Percentiles rank a stretch among this genome's conserved stretches.
Evolutionary conservation across 2,113 vertebrate species (phyloP).

Genomic region (Thalassoma bifasciatum): DNA sequence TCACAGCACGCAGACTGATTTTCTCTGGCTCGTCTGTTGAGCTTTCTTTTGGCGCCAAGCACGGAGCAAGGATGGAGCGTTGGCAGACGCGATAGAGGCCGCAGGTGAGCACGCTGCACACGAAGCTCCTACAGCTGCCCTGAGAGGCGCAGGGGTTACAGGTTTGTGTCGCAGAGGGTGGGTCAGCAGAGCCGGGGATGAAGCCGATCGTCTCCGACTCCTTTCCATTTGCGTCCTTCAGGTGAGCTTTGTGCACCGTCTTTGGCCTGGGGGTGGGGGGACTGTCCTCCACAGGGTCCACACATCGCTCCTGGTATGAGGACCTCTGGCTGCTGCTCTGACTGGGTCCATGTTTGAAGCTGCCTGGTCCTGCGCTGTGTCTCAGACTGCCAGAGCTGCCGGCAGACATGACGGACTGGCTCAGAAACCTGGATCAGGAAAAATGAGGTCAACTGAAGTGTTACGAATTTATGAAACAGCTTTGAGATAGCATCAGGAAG

Average conservation of each 20-base stretch:
- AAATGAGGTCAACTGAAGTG: background rate
- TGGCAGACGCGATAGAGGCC: constrained; percentile 86
- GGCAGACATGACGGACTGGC: constrained; percentile 61
- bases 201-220: constrained; percentile 88
- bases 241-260: constrained; percentile 75
- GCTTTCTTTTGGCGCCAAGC: constrained; percentile 71
- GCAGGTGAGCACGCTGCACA: constrained; percentile 85
- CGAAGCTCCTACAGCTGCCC: constrained; percentile 64
- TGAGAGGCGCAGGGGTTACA: constrained; percentile 84
- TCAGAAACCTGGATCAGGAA: constrained; percentile 45
- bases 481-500: background rate
- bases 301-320: constrained; percentile 77
- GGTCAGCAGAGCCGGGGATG: constrained; percentile 84
- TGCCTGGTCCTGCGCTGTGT: constrained; percentile 47
- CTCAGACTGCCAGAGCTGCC: constrained; percentile 39
- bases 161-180: constrained; percentile 46
- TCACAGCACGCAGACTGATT: constrained; percentile 60
- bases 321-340: constrained; percentile 74
- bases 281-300: constrained; percentile 74
- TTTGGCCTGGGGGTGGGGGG: constrained; percentile 39
- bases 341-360: constrained; percentile 64
- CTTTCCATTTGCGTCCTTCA: constrained; percentile 81
- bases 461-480: rapidly evolving
- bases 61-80: constrained; percentile 69
- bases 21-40: constrained; percentile 70